Evolutionary conservation across 1,140 invertebrate genomes (phyloP), one percentile per base, ranked within the genome.

Genomic region (Limonius californicus): DNA sequence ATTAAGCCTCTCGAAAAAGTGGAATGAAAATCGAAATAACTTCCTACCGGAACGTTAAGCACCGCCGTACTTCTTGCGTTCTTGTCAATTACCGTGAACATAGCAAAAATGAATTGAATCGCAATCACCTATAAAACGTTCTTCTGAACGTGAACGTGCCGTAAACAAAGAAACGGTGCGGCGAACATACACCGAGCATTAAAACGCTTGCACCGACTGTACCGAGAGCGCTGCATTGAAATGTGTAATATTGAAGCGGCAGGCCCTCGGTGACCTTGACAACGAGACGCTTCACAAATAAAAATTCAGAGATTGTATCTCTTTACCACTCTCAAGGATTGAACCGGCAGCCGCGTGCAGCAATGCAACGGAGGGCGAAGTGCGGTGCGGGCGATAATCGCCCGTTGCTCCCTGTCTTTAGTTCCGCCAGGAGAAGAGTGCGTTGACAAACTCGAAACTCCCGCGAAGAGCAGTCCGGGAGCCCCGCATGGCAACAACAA

Each of bases 241-340:
- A 39, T 39, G 35, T 39, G n/a, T 39, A 39, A 39, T 39, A 39
- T 39, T 39, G 35, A 39, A 39, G 11, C 35, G n/a, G 35, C 35
- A 12, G 35, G 7, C 35, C 35, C 35, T 39, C 54, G 45, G 57
- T 61, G 61, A 61, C 64, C 64, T 66, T 66, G 64, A 66, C 64
- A 60, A 66, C 64, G 61, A 66, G 64, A 66, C 64, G 59, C 56
- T 55, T 53, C 55, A 66, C 61, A 60, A 66, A 66, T 62, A 66
- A 66, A 66, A 62, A 66, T 30, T 63, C 57, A 63, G 20, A 45
- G 64, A 66, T 66, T 62, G 61, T 66, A 66, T 66, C 63, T 65
- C 45, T 50, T 50, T 21, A 21, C 16, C 20, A 21, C 45, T 50
- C 35, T 50, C 35, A 39, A 39, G 35, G 35, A 12, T 6, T 39